Evolutionary conservation across 2,113 vertebrate genomes (phyloP).

Genomic region (Clarias batrachus): DNA sequence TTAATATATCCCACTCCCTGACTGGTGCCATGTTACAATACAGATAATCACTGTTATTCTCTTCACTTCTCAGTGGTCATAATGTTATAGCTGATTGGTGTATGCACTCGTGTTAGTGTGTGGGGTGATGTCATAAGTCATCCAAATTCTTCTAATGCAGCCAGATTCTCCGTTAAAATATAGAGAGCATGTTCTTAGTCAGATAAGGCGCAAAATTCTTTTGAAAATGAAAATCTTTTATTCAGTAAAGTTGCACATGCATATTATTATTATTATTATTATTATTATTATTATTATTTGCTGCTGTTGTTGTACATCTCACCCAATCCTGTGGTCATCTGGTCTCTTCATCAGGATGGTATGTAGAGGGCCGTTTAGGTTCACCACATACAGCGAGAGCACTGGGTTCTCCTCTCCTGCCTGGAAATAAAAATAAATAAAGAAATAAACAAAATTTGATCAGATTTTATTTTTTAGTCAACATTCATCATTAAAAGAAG

Average conservation of each 20-base stretch:
- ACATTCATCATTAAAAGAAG: background rate
- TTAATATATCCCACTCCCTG: too few species aligned
- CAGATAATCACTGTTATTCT: too few species aligned
- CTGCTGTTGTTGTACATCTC: background rate
- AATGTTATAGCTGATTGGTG: too few species aligned
- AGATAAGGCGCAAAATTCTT: background rate
- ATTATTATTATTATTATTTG: too few species aligned
- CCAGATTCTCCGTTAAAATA: background rate
- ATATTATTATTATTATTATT: too few species aligned
- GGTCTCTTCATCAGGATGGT: slow-evolving; percentile 92
- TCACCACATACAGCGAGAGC: slow-evolving; percentile 89
- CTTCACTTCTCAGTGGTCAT: too few species aligned
- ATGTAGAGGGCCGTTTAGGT: slow-evolving; percentile 90
- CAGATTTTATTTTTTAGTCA: background rate
- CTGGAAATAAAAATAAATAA: slow-evolving; percentile 61
- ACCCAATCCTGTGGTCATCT: slow-evolving; percentile 91
- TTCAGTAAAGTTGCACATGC: too few species aligned
- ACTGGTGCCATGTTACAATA: too few species aligned
- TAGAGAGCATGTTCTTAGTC: background rate
- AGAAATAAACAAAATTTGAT: background rate
- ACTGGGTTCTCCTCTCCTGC: slow-evolving; percentile 92
- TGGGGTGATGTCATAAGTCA: background rate
- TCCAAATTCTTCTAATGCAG: background rate
- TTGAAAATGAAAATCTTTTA: too few species aligned
- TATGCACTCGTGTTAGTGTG: background rate